Evolutionary conservation across 2,888 invertebrate species (phyloP).

Genomic region (Pseudoips prasinana): DNA sequence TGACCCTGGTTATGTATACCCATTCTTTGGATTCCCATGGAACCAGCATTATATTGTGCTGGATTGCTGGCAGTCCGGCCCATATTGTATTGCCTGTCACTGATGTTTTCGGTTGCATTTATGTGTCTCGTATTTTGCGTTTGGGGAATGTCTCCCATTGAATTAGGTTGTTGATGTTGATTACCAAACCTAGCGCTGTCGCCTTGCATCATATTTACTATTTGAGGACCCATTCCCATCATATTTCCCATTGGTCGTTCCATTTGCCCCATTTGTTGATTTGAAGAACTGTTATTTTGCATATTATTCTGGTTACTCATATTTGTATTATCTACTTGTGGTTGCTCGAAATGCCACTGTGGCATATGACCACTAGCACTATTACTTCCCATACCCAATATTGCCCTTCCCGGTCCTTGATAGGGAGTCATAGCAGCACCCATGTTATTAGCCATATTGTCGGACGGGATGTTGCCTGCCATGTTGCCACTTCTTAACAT

Average conservation of each 20-base stretch:
- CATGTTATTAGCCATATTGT: neutral
- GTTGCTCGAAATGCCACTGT: neutral
- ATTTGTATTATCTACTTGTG: neutral
- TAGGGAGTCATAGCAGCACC: neutral
- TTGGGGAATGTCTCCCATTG: slow-evolving; percentile 38
- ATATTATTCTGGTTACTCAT: slow-evolving; percentile 17
- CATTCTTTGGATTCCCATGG: too few species aligned
- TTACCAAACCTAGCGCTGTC: slow-evolving; percentile 19
- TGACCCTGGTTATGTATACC: slow-evolving; percentile 21
- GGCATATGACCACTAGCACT: slow-evolving; percentile 8
- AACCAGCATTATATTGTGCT: slow-evolving; percentile 13
- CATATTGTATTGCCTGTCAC: slow-evolving; percentile 17
- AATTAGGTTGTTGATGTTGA: slow-evolving; percentile 11
- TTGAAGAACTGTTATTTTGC: slow-evolving; percentile 7
- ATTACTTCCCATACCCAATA: slow-evolving; percentile 5
- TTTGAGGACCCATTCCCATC: slow-evolving; percentile 58
- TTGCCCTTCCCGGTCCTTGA: neutral
- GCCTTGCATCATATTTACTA: slow-evolving; percentile 58
- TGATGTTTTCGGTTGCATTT: slow-evolving; percentile 12
- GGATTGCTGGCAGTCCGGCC: slow-evolving; percentile 11
- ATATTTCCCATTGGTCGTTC: slow-evolving; percentile 12
- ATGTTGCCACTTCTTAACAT: neutral
- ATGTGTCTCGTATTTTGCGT: too few species aligned
- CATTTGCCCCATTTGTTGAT: slow-evolving; percentile 9
- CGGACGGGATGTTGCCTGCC: neutral